These are phyloP conservation scores for Jacana jacana DNA, from an alignment of 2,113 vertebrate species.

Conservation along the genomic window DNA sequence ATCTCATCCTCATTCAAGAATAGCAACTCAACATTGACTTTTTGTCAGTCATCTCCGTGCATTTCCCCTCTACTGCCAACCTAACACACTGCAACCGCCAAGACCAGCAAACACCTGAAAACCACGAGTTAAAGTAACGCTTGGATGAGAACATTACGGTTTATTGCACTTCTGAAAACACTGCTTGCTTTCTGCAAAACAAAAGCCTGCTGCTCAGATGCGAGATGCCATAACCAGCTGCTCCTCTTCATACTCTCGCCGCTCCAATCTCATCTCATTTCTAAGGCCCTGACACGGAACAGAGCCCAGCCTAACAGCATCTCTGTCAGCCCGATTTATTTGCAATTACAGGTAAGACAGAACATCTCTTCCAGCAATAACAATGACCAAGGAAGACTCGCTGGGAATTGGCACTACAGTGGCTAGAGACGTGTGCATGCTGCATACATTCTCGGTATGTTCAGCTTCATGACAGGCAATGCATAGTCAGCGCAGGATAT, in stretches of 20 bases:
- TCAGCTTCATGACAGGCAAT: background rate
- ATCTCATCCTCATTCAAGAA: background rate
- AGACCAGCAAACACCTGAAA: background rate
- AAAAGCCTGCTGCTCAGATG: background rate
- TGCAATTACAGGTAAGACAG: background rate
- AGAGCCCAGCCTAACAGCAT: background rate
- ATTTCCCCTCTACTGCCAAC: background rate
- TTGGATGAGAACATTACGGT: background rate
- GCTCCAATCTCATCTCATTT: background rate
- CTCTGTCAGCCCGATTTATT: background rate
- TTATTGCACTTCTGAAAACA: background rate
- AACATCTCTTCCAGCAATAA: background rate
- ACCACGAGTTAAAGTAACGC: background rate
- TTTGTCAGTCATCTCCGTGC: background rate
- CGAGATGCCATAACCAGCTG: background rate
- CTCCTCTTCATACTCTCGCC: background rate
- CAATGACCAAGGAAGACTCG: rapidly evolving
- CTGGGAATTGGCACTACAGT: background rate
- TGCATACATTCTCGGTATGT: background rate
- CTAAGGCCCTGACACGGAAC: background rate
- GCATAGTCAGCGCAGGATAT: rapidly evolving
- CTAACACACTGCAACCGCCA: background rate
- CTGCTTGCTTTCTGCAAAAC: background rate
- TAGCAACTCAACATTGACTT: background rate
- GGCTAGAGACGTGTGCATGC: background rate